A percentile compares a stretch with the other conserved stretches of the same genome.
These are phyloP conservation scores for Myotis brandtii DNA, from an alignment of 2,113 vertebrate genomes.

Conservation along the genomic window DNA sequence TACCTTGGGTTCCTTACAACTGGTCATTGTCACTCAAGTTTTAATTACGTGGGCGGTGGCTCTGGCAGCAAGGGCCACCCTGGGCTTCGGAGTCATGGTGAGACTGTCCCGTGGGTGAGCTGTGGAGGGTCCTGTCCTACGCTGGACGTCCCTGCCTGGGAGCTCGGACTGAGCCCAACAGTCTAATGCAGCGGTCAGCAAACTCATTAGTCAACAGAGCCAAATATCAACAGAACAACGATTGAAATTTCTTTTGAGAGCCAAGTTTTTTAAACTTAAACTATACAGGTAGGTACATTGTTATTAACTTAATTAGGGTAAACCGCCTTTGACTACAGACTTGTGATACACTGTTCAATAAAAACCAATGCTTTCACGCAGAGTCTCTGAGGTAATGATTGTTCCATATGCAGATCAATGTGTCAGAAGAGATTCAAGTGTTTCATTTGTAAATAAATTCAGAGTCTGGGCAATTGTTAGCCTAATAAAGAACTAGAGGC, in stretches of 20 bases:
- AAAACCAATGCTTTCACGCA: neutral
- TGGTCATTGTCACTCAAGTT: neutral
- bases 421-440: conserved; percentile 27
- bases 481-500: neutral
- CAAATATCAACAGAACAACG: too few relatives aligned
- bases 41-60: neutral
- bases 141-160: neutral
- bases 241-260: too few relatives aligned
- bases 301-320: too few relatives aligned
- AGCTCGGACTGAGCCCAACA: neutral
- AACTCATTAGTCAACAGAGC: too few relatives aligned
- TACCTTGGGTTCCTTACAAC: neutral
- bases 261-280: too few relatives aligned
- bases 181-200: too few relatives aligned
- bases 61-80: neutral
- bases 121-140: neutral
- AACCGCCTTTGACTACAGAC: neutral
- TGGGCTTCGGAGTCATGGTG: neutral
- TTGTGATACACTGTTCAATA: neutral
- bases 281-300: too few relatives aligned
- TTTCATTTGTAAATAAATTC: conserved; percentile 46
- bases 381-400: neutral
- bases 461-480: neutral
- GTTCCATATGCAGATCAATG: neutral
- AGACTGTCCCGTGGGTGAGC: neutral